phyloP scores from a whole-genome alignment of 2,888 invertebrate genomes.

The Cosmorhoe ocellata region DNA sequence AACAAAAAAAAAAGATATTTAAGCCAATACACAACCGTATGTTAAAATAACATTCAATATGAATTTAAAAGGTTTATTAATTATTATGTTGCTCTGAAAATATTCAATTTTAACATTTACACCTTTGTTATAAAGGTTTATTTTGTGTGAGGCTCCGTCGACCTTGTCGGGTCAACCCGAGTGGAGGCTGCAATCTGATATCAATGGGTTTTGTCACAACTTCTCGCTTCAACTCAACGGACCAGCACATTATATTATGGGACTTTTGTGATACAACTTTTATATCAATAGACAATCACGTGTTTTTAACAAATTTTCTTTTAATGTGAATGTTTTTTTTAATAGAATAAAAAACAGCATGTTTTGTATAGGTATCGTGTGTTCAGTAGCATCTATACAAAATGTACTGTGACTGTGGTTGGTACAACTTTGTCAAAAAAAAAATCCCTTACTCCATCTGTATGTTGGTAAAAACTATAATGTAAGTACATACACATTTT shows the following conservation, averaged over 20 bases:
- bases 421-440: no score
- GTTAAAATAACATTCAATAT: no score
- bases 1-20: conserved; percentile 6
- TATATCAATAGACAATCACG: no score
- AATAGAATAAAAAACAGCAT: no score
- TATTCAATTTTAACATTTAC: conserved; percentile 8
- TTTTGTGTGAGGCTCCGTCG: conserved; percentile 9
- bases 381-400: no score
- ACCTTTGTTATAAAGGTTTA: conserved; percentile 8
- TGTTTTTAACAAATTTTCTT: no score
- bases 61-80: conserved; percentile 15
- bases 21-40: conserved; percentile 12
- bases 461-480: no score
- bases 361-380: no score
- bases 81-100: not conserved
- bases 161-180: conserved; percentile 32
- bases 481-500: no score
- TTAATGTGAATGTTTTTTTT: no score
- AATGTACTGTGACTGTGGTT: no score
- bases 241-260: conserved; percentile 53
- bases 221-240: conserved; percentile 44
- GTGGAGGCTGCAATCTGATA: conserved; percentile 50
- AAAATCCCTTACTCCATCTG: no score
- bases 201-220: conserved; percentile 53
- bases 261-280: conserved; percentile 33